A percentile compares a stretch with the other conserved stretches of the same genome.
These are phyloP conservation scores for Aphaenogaster floridana DNA, from an alignment of 1,140 invertebrate species.

Conservation along the genomic window DNA sequence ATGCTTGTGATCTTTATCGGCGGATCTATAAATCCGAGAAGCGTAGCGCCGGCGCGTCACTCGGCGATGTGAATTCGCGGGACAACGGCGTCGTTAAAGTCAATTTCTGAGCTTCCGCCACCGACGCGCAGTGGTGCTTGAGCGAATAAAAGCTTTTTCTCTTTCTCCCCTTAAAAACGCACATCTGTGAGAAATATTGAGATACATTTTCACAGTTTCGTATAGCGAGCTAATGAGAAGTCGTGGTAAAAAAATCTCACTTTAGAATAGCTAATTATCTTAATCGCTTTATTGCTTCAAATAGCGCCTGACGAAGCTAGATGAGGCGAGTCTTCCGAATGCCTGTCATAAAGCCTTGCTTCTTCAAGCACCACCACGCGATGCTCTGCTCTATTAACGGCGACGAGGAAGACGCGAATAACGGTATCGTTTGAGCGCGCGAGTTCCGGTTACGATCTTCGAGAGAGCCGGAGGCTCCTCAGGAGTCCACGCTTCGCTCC, in stretches of 20 bases:
- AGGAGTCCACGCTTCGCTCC: constrained; percentile 1
- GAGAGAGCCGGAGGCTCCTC: constrained; percentile 29
- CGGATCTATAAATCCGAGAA: constrained; percentile 43
- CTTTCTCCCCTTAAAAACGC: background rate
- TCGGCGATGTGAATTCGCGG: constrained; percentile 34
- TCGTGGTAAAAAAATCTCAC: background rate
- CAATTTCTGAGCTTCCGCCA: constrained; percentile 44
- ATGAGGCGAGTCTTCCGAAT: background rate
- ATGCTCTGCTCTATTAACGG: constrained; percentile 54
- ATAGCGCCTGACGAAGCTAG: background rate
- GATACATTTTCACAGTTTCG: background rate
- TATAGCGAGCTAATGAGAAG: constrained; percentile 24
- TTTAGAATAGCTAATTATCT: constrained; percentile 35
- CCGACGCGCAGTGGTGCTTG: background rate
- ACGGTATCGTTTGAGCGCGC: constrained; percentile 47
- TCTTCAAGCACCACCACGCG: constrained; percentile 1
- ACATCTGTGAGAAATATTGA: background rate
- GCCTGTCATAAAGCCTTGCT: constrained; percentile 24
- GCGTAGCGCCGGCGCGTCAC: background rate
- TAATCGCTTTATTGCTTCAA: constrained; percentile 33
- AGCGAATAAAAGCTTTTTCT: constrained; percentile 1
- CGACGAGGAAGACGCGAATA: constrained; percentile 47
- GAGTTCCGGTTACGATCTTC: constrained; percentile 53
- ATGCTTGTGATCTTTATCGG: constrained; percentile 18
- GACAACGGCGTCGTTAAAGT: constrained; percentile 46